These are phyloP conservation scores for Keiferia lycopersicella DNA, from an alignment of 2,888 invertebrate genomes.

Conservation along the genomic window DNA sequence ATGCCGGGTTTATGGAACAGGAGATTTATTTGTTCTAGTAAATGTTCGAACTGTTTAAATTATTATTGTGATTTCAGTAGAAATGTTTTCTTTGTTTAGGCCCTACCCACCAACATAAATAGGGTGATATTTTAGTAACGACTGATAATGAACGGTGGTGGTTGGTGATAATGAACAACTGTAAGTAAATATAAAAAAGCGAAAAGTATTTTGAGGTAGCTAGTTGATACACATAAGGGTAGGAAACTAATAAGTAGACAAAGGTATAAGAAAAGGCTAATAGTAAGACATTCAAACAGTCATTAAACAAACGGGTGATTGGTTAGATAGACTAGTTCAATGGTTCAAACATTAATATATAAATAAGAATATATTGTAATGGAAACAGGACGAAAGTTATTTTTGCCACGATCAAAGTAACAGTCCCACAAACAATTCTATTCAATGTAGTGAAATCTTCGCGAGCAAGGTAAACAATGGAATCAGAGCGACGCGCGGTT, in stretches of 20 bases:
- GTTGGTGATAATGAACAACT: too few relatives aligned
- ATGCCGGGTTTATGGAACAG: not conserved
- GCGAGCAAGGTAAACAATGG: conserved; percentile 50
- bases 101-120: not conserved
- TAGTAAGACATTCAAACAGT: too few relatives aligned
- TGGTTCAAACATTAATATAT: not conserved
- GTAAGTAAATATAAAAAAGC: too few relatives aligned
- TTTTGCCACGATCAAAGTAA: not conserved
- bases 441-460: conserved; percentile 10
- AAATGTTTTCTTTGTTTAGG: not conserved
- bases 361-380: not conserved
- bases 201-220: too few relatives aligned
- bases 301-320: too few relatives aligned
- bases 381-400: not conserved
- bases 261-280: too few relatives aligned
- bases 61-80: not conserved
- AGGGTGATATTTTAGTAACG: too few relatives aligned
- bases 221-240: too few relatives aligned
- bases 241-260: too few relatives aligned
- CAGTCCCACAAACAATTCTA: conserved; percentile 17
- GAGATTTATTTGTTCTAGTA: not conserved
- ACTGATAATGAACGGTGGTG: too few relatives aligned
- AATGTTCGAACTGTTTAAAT: not conserved
- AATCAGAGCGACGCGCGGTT: conserved; percentile 30
- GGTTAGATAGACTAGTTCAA: not conserved